Conservation (phyloP, 2,888 invertebrate species). For the Ophioninae sp. region DNA sequence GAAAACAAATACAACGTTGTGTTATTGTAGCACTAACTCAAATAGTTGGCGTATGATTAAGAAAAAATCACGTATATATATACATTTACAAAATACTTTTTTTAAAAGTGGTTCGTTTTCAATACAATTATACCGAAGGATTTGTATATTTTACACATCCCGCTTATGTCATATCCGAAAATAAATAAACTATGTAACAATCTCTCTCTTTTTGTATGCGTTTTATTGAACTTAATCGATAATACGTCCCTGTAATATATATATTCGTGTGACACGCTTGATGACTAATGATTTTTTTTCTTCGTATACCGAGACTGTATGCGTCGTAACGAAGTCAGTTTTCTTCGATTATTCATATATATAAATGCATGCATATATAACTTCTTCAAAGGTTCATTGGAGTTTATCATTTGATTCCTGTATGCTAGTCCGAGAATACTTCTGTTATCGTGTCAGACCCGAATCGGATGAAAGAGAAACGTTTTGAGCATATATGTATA, state of each 20-base stretch:
- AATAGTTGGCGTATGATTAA: too few species aligned
- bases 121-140: too few species aligned
- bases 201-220: background rate
- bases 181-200: too few species aligned
- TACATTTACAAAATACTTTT: too few species aligned
- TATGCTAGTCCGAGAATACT: background rate
- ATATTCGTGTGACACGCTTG: background rate
- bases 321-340: too few species aligned
- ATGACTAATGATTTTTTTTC: background rate
- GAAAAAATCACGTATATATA: too few species aligned
- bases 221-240: conserved; percentile 5
- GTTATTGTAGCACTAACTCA: too few species aligned
- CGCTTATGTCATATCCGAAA: too few species aligned
- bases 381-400: conserved; percentile 23
- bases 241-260: background rate
- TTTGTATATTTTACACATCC: too few species aligned
- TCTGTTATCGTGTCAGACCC: conserved; percentile 26
- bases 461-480: conserved; percentile 31
- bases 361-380: background rate
- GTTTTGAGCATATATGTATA: background rate
- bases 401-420: conserved; percentile 43
- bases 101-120: too few species aligned
- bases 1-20: too few species aligned
- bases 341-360: too few species aligned
- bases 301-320: background rate